These are phyloP conservation scores for Metalampra italica DNA, from an alignment of 2,888 invertebrate genomes.

Conservation along the genomic window DNA sequence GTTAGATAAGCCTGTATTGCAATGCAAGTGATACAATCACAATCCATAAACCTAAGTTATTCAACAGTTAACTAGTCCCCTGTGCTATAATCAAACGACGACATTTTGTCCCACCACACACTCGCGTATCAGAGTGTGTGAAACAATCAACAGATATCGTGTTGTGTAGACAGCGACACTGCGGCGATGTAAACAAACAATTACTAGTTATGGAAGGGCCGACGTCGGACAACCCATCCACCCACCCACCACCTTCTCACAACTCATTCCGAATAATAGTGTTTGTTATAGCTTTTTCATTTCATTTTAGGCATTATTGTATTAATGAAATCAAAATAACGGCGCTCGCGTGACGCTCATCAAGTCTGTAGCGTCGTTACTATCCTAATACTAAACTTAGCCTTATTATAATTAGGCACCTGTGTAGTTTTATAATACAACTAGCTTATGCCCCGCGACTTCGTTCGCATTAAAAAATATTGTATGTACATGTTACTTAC, in stretches of 20 bases:
- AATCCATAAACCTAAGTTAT: conserved; percentile 31
- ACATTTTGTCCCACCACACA: conserved; percentile 11
- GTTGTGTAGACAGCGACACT: neutral
- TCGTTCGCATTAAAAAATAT: too few relatives aligned
- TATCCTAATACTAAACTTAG: too few relatives aligned
- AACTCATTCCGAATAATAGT: conserved; percentile 53
- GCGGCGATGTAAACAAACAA: conserved; percentile 37
- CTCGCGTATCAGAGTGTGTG: neutral
- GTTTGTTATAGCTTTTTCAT: conserved; percentile 55
- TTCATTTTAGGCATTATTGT: conserved; percentile 47
- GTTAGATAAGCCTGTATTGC: too few relatives aligned
- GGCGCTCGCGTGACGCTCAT: conserved; percentile 56
- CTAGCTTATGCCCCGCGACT: too few relatives aligned
- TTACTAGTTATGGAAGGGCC: conserved; percentile 36
- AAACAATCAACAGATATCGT: neutral
- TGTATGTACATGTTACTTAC: too few relatives aligned
- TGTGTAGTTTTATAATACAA: too few relatives aligned
- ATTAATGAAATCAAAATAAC: conserved; percentile 68
- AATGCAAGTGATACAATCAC: conserved; percentile 25
- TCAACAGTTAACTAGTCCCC: conserved; percentile 20
- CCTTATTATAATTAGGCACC: too few relatives aligned
- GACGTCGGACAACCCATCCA: conserved; percentile 20
- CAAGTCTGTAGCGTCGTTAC: conserved; percentile 32
- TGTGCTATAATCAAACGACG: conserved; percentile 23
- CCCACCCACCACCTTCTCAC: conserved; percentile 27